Percentiles rank a stretch among this genome's conserved stretches.
These are phyloP conservation scores for Amphipyra berbera DNA, from an alignment of 2,888 invertebrate genomes.

Conservation along the genomic window DNA sequence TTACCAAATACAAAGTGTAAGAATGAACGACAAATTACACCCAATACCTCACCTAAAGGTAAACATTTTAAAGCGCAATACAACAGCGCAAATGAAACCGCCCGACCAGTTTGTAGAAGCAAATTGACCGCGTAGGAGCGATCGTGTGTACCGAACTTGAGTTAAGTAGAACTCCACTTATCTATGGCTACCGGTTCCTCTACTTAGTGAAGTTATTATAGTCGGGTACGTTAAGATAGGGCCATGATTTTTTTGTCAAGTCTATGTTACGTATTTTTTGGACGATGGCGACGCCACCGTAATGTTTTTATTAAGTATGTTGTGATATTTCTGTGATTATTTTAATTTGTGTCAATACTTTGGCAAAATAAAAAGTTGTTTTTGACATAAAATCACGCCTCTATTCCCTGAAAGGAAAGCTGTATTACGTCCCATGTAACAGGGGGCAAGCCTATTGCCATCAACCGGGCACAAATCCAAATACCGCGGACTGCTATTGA, in stretches of 20 bases:
- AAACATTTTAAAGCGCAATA: constrained; percentile 58
- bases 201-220: constrained; percentile 50
- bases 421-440: too few species aligned
- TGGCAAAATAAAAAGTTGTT: too few species aligned
- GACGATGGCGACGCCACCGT: too few species aligned
- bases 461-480: too few species aligned
- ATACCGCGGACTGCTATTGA: too few species aligned
- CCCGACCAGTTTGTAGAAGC: constrained; percentile 69
- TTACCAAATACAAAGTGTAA: constrained; percentile 6
- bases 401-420: too few species aligned
- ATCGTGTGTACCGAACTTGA: constrained; percentile 70
- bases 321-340: too few species aligned
- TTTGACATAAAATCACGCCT: too few species aligned
- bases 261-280: neutral
- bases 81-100: constrained; percentile 55
- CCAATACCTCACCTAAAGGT: constrained; percentile 21
- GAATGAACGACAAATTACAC: constrained; percentile 41
- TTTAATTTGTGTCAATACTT: too few species aligned
- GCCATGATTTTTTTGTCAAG: neutral
- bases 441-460: too few species aligned
- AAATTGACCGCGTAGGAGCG: constrained; percentile 78
- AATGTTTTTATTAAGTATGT: too few species aligned
- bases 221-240: constrained; percentile 19
- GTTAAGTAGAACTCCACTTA: constrained; percentile 76
- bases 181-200: constrained; percentile 80